Percentiles rank a stretch among this genome's conserved stretches.
These are phyloP conservation scores for Eidolon dupreanum DNA, from an alignment of 2,797 vertebrate species.

Conservation along the genomic window DNA sequence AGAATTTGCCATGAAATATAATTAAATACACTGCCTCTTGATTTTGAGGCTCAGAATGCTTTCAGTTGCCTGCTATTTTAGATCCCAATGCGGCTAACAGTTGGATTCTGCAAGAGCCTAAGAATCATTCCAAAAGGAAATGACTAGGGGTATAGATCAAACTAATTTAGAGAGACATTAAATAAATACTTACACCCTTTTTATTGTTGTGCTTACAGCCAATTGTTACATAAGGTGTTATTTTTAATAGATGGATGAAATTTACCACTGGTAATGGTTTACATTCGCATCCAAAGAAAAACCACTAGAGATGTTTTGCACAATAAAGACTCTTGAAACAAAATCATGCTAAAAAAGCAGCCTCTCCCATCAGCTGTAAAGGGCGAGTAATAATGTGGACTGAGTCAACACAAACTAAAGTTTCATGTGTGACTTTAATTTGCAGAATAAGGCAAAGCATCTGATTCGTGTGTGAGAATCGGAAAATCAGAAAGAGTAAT, in stretches of 20 bases:
- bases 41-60: conserved; percentile 30
- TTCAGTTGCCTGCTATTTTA: conserved; percentile 46
- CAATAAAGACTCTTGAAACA: conserved; percentile 37
- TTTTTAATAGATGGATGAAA: conserved; percentile 42
- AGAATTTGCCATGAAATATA: background rate
- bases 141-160: conserved; percentile 32
- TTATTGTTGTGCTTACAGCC: conserved; percentile 45
- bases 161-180: conserved; percentile 49
- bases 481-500: background rate
- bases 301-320: conserved; percentile 3
- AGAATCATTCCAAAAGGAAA: conserved; percentile 54
- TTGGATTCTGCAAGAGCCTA: conserved; percentile 25
- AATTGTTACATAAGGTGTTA: conserved; percentile 59
- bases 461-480: background rate
- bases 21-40: conserved; percentile 36
- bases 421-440: background rate
- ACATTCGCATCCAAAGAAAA: conserved; percentile 42
- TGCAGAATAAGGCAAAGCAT: background rate
- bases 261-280: conserved; percentile 43
- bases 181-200: conserved; percentile 59
- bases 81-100: background rate
- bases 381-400: background rate
- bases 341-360: background rate
- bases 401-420: background rate
- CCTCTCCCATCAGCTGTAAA: background rate